Conservation (phyloP, 2,888 invertebrate genomes). For the Spodoptera exigua region DNA sequence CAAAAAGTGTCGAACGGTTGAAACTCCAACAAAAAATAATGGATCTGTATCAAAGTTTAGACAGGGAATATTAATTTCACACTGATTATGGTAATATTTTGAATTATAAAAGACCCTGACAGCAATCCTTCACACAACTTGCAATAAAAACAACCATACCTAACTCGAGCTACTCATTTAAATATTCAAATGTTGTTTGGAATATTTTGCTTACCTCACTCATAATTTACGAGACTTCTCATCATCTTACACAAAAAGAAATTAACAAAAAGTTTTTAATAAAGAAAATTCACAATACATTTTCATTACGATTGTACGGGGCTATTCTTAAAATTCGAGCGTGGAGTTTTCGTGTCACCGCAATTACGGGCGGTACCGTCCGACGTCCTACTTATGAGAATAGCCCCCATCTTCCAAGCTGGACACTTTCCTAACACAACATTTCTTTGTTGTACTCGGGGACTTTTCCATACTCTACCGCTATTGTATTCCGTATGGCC, state of each 20-base stretch:
- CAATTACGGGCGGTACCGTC: conserved; percentile 50
- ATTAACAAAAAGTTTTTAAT: conserved; percentile 21
- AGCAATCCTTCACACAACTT: conserved; percentile 1
- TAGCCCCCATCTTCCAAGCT: conserved; percentile 60
- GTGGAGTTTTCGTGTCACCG: conserved; percentile 52
- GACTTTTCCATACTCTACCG: conserved; percentile 62
- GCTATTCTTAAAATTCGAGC: conserved; percentile 44
- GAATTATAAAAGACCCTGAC: conserved; percentile 15
- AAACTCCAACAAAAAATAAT: conserved; percentile 33
- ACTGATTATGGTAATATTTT: conserved; percentile 42
- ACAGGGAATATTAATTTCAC: conserved; percentile 39
- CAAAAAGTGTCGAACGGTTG: conserved; percentile 31
- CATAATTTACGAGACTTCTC: conserved; percentile 8
- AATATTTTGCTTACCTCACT: conserved; percentile 8
- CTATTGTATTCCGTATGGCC: conserved; percentile 66
- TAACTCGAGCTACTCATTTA: conserved; percentile 20
- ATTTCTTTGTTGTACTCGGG: conserved; percentile 65
- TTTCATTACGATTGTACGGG: conserved; percentile 39
- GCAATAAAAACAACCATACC: conserved; percentile 9
- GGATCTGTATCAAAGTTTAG: conserved; percentile 13
- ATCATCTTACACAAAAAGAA: conserved; percentile 13
- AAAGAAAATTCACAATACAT: conserved; percentile 31
- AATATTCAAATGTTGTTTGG: conserved; percentile 13
- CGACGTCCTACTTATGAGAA: conserved; percentile 62
- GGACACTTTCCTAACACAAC: conserved; percentile 68